Conservation (phyloP, 1,140 invertebrate species). For the Leptestheria dahalacensis region DNA sequence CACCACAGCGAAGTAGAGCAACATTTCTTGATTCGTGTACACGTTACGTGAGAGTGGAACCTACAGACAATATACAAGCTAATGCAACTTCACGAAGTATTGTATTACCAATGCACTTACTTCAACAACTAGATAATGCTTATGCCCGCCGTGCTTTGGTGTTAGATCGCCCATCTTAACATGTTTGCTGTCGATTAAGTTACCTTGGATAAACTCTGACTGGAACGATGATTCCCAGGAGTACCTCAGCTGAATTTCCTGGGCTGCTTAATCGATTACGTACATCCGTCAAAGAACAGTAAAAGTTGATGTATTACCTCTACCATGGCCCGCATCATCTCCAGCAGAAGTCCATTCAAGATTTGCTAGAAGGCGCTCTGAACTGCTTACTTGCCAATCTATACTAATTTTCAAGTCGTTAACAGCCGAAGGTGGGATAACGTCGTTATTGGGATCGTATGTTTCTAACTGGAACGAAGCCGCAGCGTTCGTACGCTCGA, state of each 20-base stretch:
- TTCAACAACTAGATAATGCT: neutral
- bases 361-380: neutral
- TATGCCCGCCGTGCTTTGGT: neutral
- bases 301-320: slow-evolving; percentile 3
- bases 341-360: slow-evolving; percentile 9
- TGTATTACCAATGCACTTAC: too few relatives aligned
- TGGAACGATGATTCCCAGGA: neutral
- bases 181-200: neutral
- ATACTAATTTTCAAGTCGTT: neutral
- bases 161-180: neutral
- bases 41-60: neutral
- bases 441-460: neutral
- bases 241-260: neutral
- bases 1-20: neutral
- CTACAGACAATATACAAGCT: too few relatives aligned
- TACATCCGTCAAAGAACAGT: too few relatives aligned
- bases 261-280: neutral
- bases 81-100: too few relatives aligned
- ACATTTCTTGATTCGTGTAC: neutral
- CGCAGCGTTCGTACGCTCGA: neutral
- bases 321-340: neutral
- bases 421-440: neutral
- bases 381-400: neutral
- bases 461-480: neutral
- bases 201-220: neutral